Base-by-base conservation (phyloP, 1,140 invertebrate species). In the Microplitis mediator region DNA sequence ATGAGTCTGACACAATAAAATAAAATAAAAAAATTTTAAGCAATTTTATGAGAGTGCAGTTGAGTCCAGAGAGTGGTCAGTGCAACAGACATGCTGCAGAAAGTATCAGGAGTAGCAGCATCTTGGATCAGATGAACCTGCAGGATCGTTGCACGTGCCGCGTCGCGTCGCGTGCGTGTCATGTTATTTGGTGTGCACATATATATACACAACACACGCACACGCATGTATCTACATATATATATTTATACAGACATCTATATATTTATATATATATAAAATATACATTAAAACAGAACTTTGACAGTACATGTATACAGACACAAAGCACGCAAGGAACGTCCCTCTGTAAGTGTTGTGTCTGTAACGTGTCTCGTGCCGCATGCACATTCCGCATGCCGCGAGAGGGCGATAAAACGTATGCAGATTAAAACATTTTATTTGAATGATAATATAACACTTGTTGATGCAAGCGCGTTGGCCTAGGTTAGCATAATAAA, bases 401-500 rank as follows among this genome's bases (percentile, higher is more conserved):
- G 81, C 77, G 79, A 83, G 84, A 84, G 84, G 80, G 80, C 82
- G 84, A 87, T 86, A 87, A 87, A 87, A 85, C 85, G 84, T 86
- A 87, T 87, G 85, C 85, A 87, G 85, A 87, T 87, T 87, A 85
- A 87, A 86, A 85, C 85, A 87, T 87, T 87, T 86, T 87, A 87
- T 87, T 87, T 87, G 84, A 86, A 87, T 87, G 85, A 87, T 87
- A 86, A 87, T 87, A 86, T 87, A 87, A 87, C 85, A 87, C 85
- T 87, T 87, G 85, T 87, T 87, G 85, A 86, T 86, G 84, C 85
- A 83, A 85, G 82, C 84, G 81, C 83, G 83, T 86, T 86, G 81
- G 84, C 84, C 83, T 86, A 85, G 84, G 84, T 86, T 86, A 85
- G 84, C 85, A 86, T 87, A 86, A 87, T 87, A 87, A 87, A 86